These are phyloP conservation scores for Gallinago media DNA, from an alignment of 2,113 vertebrate species.

Conservation along the genomic window DNA sequence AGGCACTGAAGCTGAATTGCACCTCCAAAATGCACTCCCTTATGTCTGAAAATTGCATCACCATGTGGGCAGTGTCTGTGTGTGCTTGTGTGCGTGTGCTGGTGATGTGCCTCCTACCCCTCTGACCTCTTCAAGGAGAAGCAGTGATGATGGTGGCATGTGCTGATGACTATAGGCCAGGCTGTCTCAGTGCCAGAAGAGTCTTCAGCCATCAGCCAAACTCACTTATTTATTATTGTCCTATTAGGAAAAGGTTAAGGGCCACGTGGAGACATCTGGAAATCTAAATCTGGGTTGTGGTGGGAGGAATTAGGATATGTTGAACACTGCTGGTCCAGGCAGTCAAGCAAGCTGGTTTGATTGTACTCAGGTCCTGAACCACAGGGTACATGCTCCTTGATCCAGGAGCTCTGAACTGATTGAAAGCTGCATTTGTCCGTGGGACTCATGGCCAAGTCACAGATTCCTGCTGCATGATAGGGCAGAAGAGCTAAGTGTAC, in stretches of 20 bases:
- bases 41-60: neutral
- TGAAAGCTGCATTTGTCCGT: neutral
- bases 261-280: neutral
- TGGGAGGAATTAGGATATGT: neutral
- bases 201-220: neutral
- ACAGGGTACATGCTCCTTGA: neutral
- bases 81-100: neutral
- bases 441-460: neutral
- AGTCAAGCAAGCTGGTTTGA: neutral
- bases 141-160: neutral
- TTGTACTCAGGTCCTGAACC: neutral
- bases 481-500: neutral
- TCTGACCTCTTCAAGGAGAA: neutral
- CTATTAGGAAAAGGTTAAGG: neutral
- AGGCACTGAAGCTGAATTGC: neutral
- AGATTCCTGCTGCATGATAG: neutral
- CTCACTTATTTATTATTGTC: neutral
- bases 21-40: neutral
- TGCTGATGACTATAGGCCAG: neutral
- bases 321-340: neutral
- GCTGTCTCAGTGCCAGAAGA: neutral
- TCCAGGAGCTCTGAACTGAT: neutral
- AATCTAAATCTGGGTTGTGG: neutral
- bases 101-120: neutral
- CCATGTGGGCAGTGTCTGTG: neutral